phyloP scores from a whole-genome alignment of 92 coral and sea anemone species.

The Bergia sp. region DNA sequence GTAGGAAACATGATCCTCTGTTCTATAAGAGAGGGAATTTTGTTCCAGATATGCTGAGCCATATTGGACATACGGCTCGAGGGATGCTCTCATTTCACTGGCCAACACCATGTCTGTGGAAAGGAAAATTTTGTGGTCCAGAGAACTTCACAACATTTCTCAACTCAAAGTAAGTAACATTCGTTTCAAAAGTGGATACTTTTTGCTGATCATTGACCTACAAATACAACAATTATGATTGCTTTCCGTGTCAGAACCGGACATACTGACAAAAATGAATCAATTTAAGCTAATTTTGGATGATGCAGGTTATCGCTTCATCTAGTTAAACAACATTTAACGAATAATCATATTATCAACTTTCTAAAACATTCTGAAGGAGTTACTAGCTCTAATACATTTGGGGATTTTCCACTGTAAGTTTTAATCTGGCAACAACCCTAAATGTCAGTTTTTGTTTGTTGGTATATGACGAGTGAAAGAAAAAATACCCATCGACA shows the following conservation, averaged over 20 bases:
- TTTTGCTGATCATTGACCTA: background rate
- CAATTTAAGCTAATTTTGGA: too few species aligned
- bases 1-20: background rate
- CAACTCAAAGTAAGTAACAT: background rate
- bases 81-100: constrained; percentile 32
- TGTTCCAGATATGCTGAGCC: background rate
- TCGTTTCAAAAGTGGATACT: too few species aligned
- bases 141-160: constrained; percentile 13
- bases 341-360: too few species aligned
- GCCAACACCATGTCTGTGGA: constrained; percentile 45
- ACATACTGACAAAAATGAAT: background rate
- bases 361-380: background rate
- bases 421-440: background rate
- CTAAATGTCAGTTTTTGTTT: background rate
- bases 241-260: background rate
- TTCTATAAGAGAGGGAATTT: constrained; percentile 28
- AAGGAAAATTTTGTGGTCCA: constrained; percentile 8
- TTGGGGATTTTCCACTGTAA: too few species aligned
- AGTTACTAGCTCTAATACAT: too few species aligned
- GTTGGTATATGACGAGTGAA: background rate
- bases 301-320: background rate
- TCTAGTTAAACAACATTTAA: background rate
- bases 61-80: background rate
- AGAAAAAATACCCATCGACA: background rate
- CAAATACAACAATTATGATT: background rate